Base-by-base conservation (phyloP, 92 coral and sea anemone genomes). In the Phenganax marumi region DNA sequence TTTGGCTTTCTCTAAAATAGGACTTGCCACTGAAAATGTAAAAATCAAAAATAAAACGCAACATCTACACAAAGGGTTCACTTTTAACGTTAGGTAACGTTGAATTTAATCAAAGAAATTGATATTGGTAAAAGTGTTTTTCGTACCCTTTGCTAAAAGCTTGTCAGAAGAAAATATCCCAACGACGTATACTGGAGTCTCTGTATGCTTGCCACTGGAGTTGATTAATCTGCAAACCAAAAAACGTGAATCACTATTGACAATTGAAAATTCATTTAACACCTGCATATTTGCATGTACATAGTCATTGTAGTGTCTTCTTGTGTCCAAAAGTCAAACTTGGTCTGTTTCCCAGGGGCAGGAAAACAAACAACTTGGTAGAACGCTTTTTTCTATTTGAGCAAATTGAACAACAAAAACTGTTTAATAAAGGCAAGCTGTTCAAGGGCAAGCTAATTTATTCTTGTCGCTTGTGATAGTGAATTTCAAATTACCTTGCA, bases 121-220 rank as follows among this genome's bases (percentile, higher is more conserved):
- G 33, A 5, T 12, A 23, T 6, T 8, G 56, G n/a, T 12, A 13
- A 52, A 33, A 19, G n/a, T 24, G 22, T 14, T 21, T 10, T 13
- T n/a, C 58, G 10, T 77, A 94, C 98, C 98, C 89, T 92, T 97
- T 12, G 96, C 97, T 26, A 95, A 80, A 85, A 90, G 81, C 9
- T 75, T 25, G 49, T 95, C 88, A 26, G 93, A 93, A 47, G 79
- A 85, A 84, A 87, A 95, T 53, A 95, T 80, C 21, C 95, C 98
- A 33, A 95, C 93, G 33, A 95, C 97, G 86, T 88, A 92, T 17
- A 90, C 87, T 23, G 98, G 98, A 0, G 91, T 84, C 77, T 87
- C 85, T 18, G 97, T 87, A 39, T 73, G 87, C 48, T 89, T 79
- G 7, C 92, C 94, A 81, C 94, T 92, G 65, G 90, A 87, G 81